Evolutionary conservation across 2,888 invertebrate genomes (phyloP).

Genomic region (Onthophagus sagittarius): DNA sequence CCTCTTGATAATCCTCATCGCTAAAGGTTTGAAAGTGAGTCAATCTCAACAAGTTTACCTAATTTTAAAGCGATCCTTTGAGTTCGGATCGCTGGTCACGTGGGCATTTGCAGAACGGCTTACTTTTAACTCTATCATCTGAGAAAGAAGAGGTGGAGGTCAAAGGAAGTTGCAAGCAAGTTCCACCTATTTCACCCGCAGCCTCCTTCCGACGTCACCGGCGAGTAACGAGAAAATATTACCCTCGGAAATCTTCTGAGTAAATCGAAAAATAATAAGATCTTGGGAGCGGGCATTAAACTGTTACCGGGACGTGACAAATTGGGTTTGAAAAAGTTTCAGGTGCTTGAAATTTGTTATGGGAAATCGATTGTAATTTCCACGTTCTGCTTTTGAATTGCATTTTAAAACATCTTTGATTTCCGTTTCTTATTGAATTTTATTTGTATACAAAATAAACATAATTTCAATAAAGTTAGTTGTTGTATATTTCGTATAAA

Average conservation of each 20-base stretch:
- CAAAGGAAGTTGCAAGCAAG: background rate
- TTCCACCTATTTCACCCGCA: background rate
- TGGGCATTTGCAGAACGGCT: background rate
- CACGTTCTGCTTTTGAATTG: background rate
- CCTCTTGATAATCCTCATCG: background rate
- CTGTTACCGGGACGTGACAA: slow-evolving; percentile 11
- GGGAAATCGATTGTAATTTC: slow-evolving; percentile 1
- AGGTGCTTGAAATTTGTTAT: slow-evolving; percentile 1
- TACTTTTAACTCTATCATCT: background rate
- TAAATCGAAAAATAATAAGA: slow-evolving; percentile 14
- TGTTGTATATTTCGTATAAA: background rate
- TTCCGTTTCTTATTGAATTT: too few species aligned
- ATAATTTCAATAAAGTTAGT: background rate
- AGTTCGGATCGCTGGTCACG: background rate
- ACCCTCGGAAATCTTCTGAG: slow-evolving; percentile 5
- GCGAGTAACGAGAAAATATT: slow-evolving; percentile 10
- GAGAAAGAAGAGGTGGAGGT: background rate
- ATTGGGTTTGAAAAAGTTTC: slow-evolving; percentile 3
- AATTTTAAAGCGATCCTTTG: slow-evolving; percentile 19
- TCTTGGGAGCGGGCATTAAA: slow-evolving; percentile 7
- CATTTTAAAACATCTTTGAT: background rate
- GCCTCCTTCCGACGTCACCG: slow-evolving; percentile 6
- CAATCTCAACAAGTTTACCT: slow-evolving; percentile 28
- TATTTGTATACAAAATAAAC: background rate
- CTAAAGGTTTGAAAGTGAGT: slow-evolving; percentile 7